Evolutionary conservation across 2,888 invertebrate genomes (phyloP), one percentile per base, ranked within the genome.

Genomic region (Gastrophysa polygoni): DNA sequence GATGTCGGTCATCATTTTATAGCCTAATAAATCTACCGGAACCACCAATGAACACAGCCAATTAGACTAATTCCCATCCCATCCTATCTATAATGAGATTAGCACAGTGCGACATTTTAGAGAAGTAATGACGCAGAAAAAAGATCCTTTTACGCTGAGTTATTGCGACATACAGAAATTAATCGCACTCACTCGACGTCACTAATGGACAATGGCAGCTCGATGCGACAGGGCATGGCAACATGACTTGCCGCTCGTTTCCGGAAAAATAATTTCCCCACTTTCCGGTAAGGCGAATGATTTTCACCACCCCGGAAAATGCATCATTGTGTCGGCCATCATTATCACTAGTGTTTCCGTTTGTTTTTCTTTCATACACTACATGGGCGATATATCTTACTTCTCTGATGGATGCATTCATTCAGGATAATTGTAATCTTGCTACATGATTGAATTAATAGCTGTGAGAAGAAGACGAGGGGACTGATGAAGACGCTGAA

Each of bases 91-190:
- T 66, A 71, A 68, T 64, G 68, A 69, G 67, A 64, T 64, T 60
- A 66, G 67, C 57, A 68, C 70, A 68, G 47, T 70, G 73, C 72
- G 74, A 74, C 73, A 72, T 72, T 72, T 73, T 71, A 73, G 73
- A 66, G 71, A 74, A 63, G 72, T 75, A 75, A 75, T 75, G 76
- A 76, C 70, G 70, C 71, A 73, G 61, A 74, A 74, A 73, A 74
- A 76, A 68, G 66, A 65, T 47, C 58, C 61, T 55, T 49, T 56
- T 51, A 49, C 58, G 29, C 58, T 64, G 64, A 64, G 64, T 64
- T 64, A 64, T 64, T 29, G 61, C 64, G 34, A 58, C 61, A 51
- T 48, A 50, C 21, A 55, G 61, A 54, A 60, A 64, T 64, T 61
- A 64, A 64, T 61, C 58, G 54, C 28, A 51, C 50, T 21, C 46